Percentiles rank a stretch among this genome's conserved stretches.
Evolutionary conservation across 2,797 vertebrate species (phyloP).

Genomic region (Saxicola maurus): DNA sequence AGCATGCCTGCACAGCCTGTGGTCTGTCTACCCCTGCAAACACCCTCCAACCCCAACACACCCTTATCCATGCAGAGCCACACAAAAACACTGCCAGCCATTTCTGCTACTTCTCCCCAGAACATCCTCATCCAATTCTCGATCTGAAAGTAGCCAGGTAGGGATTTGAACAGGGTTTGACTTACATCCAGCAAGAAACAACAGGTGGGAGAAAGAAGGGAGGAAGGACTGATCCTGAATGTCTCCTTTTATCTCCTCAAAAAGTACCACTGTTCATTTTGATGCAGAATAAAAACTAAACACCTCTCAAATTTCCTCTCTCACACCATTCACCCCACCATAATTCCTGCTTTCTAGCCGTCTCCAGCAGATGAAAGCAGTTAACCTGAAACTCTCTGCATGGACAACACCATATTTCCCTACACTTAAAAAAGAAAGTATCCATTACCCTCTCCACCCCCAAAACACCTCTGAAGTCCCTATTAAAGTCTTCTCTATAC

Average conservation of each 20-base stretch:
- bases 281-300: neutral
- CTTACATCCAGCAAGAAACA: neutral
- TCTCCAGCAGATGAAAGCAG: neutral
- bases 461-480: neutral
- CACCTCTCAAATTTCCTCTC: neutral
- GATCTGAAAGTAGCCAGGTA: neutral
- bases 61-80: neutral
- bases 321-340: fast-evolving
- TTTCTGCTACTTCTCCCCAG: neutral
- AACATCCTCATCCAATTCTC: neutral
- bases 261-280: neutral
- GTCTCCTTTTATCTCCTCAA: neutral
- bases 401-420: neutral
- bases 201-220: neutral
- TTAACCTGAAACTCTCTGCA: neutral
- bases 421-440: neutral
- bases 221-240: neutral
- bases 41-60: neutral
- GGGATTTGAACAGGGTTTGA: neutral
- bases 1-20: neutral
- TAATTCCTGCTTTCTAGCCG: neutral
- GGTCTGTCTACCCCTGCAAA: neutral
- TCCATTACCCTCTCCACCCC: neutral
- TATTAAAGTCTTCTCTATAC: neutral
- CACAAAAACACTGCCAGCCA: neutral